Evolutionary conservation across 1,140 invertebrate genomes (phyloP), one percentile per base, ranked within the genome.

Genomic region (Arctopsyche grandis): DNA sequence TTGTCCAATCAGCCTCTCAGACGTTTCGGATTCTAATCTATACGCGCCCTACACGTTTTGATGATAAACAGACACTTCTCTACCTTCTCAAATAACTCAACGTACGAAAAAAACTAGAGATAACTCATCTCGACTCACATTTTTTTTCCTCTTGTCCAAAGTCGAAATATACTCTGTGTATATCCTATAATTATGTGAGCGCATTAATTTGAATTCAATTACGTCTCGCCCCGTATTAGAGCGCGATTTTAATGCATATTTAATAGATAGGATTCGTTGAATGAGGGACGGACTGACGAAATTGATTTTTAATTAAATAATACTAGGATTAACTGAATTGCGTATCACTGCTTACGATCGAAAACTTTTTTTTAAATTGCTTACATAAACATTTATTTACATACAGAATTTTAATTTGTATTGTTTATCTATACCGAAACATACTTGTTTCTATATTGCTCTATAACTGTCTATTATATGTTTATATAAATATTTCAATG

Each of bases 11-110:
- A 76, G 74, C 74, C 74, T 29, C 24, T 22, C 10, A 63, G 56
- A 63, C 73, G 43, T 80, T 80, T 80, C 60, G 66, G 76, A 76
- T 76, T 76, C 74, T 76, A 76, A 76, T 76, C 74, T 76, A 76
- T 38, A 76, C 26, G 19, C 74, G 29, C 19, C 21, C 16, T 26
- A 14, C 74, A 56, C 52, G 19, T 58, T 75, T 76, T 76, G 74
- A 76, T 76, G 74, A 76, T 76, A 63, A 76, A 76, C 74, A 76
- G 74, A 76, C 48, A 76, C 56, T 46, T 38, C 38, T 52, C 71
- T 74, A 24, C 52, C 46, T 74, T 58, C 43, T 74, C 46, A 71
- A 24, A 71, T 46, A 48, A 71, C 69, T 44, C 19, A 16, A 46
- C 16, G 16, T 22, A 46, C 19, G 22, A 24, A 66, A 66, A 66